Evolutionary conservation across 2,797 vertebrate species (phyloP), one percentile per base, ranked within the genome.

Genomic region (Artibeus jamaicensis): DNA sequence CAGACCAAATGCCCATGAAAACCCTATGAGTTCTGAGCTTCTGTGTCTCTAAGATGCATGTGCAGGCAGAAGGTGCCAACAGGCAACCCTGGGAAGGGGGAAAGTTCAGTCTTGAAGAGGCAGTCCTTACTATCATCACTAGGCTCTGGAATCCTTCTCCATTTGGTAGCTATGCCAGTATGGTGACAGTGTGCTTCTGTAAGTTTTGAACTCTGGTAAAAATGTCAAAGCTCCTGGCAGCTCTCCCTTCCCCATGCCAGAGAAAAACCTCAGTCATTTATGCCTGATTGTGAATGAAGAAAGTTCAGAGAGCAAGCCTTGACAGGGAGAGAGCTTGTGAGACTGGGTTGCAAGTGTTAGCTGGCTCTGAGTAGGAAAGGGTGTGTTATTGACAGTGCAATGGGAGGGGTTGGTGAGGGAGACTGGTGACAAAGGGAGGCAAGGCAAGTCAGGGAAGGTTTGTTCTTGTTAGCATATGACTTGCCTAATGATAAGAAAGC

Each of bases 211-310:
- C n/a, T 83, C 57, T 85, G 85, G 39, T 73, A 76, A 89, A 95
- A 97, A 86, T 62, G 21, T 89, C 42, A 82, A 74, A 84, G 44
- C 14, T 74, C 37, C 37, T 11, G 1, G 50, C 9, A 53, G 44
- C 50, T 65, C 2, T 10, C 19, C 22, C 42, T 46, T 29, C 32
- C 18, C 14, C 24, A 53, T 29, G 11, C n/a, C 62, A 59, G 37
- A 90, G 29, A 29, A 85, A 96, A 95, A 73, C n/a, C 65, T 90
- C 78, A 93, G 92, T 81, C 77, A 85, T 83, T 91, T 86, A 76
- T 89, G 95, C 42, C 73, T 82, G 32, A 92, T n/a, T 53, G 81
- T 94, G 84, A 96, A 87, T 55, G 42, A 91, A 93, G 62, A 86
- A 67, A 55, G 59, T 68, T 78, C 34, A 86, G 48, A 94, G 19